phyloP scores from a whole-genome alignment of 2,888 invertebrate genomes.

The Melipona beecheii region DNA sequence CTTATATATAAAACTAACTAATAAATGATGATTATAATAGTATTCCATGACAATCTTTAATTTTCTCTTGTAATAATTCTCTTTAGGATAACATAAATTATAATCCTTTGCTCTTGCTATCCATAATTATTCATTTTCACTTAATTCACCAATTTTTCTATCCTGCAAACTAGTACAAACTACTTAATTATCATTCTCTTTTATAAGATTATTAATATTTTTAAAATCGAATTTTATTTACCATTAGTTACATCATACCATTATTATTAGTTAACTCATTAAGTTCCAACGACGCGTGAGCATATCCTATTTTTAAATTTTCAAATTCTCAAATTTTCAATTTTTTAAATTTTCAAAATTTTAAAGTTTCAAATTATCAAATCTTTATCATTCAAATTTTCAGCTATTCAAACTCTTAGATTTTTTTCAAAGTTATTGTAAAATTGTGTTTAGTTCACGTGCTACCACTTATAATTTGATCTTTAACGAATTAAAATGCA shows the following conservation, averaged over 20 bases:
- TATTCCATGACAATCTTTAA: background rate
- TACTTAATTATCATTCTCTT: background rate
- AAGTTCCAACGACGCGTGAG: background rate
- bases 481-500: background rate
- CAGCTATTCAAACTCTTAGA: too few species aligned
- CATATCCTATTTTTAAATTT: background rate
- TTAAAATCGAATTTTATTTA: background rate
- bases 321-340: background rate
- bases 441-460: background rate
- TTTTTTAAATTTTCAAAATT: background rate
- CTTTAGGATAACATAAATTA: conserved; percentile 12
- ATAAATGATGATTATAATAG: background rate
- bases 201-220: background rate
- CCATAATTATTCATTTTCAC: conserved; percentile 20
- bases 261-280: background rate
- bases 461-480: background rate
- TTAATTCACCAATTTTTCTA: background rate
- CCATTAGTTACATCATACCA: background rate
- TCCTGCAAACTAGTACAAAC: background rate
- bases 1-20: too few species aligned
- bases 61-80: conserved; percentile 7
- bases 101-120: conserved; percentile 7
- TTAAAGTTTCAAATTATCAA: too few species aligned
- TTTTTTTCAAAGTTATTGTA: background rate
- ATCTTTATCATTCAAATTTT: too few species aligned